These are phyloP conservation scores for Drosophila flavopinicola DNA, from an alignment of 2,888 invertebrate species.

Conservation along the genomic window DNA sequence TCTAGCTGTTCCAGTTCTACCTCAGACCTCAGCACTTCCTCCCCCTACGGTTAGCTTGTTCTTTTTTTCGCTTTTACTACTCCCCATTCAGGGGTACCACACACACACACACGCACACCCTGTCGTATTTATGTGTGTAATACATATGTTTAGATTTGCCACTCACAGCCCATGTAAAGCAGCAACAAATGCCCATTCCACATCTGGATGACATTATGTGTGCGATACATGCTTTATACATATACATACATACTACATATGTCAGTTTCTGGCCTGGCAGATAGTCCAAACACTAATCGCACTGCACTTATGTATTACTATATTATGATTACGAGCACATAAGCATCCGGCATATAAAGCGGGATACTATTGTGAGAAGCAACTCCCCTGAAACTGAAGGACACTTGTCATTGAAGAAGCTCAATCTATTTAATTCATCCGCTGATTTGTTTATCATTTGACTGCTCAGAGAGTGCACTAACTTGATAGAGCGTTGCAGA, in stretches of 20 bases:
- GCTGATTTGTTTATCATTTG: too few species aligned
- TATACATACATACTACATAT: too few species aligned
- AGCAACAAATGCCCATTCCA: slow-evolving; percentile 14
- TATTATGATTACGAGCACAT: slow-evolving; percentile 15
- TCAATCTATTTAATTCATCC: too few species aligned
- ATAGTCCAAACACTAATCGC: slow-evolving; percentile 25
- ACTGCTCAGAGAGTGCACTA: too few species aligned
- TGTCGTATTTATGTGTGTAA: slow-evolving; percentile 39
- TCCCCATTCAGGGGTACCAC: slow-evolving; percentile 55
- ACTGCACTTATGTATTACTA: slow-evolving; percentile 30
- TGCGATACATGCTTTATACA: slow-evolving; percentile 41
- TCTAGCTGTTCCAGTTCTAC: slow-evolving; percentile 46
- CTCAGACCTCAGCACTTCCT: slow-evolving; percentile 7
- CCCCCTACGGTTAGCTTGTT: slow-evolving; percentile 6
- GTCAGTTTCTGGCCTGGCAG: slow-evolving; percentile 17
- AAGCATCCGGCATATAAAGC: background rate
- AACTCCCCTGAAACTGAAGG: too few species aligned
- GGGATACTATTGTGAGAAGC: background rate
- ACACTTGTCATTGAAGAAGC: too few species aligned
- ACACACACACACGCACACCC: slow-evolving; percentile 21
- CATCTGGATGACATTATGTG: slow-evolving; percentile 55
- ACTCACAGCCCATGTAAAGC: slow-evolving; percentile 66
- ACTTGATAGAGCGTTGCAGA: too few species aligned
- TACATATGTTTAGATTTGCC: slow-evolving; percentile 80
- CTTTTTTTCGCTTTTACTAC: slow-evolving; percentile 24